phyloP scores from a whole-genome alignment of 2,888 invertebrate genomes.

The Drosophila stalkeri region DNA sequence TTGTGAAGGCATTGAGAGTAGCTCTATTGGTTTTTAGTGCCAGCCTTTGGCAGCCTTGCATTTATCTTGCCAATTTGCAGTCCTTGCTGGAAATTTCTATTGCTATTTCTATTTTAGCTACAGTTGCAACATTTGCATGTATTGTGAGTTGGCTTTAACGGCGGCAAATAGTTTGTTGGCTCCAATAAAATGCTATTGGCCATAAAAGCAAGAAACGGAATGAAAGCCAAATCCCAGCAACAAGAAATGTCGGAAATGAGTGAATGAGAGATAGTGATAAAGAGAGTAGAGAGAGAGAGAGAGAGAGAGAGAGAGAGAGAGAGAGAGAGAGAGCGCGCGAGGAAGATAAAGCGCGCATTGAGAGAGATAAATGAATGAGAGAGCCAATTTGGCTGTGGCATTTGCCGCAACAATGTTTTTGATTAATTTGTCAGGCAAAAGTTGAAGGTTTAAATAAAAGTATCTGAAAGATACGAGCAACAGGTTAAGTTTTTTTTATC shows the following conservation, averaged over 20 bases:
- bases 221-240: constrained; percentile 28
- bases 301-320: constrained; percentile 14
- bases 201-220: constrained; percentile 51
- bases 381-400: constrained; percentile 58
- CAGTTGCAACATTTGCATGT: constrained; percentile 69
- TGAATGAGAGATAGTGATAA: no score
- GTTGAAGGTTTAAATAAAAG: constrained; percentile 14
- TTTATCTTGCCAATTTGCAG: constrained; percentile 15
- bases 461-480: constrained; percentile 34
- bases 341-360: constrained; percentile 19
- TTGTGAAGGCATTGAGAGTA: constrained; percentile 1
- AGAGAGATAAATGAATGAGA: constrained; percentile 25
- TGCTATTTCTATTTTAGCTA: constrained; percentile 46
- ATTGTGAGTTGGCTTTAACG: constrained; percentile 56
- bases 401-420: constrained; percentile 71
- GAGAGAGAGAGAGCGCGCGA: not conserved
- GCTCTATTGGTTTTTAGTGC: constrained; percentile 1
- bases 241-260: constrained; percentile 18
- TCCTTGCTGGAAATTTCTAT: constrained; percentile 34
- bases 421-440: constrained; percentile 59
- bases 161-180: constrained; percentile 57
- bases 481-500: constrained; percentile 19
- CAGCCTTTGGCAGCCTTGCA: constrained; percentile 13
- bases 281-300: not conserved
- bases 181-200: constrained; percentile 74